Evolutionary conservation across 2,797 vertebrate genomes (phyloP).

Genomic region (Rhinichthys osculus): DNA sequence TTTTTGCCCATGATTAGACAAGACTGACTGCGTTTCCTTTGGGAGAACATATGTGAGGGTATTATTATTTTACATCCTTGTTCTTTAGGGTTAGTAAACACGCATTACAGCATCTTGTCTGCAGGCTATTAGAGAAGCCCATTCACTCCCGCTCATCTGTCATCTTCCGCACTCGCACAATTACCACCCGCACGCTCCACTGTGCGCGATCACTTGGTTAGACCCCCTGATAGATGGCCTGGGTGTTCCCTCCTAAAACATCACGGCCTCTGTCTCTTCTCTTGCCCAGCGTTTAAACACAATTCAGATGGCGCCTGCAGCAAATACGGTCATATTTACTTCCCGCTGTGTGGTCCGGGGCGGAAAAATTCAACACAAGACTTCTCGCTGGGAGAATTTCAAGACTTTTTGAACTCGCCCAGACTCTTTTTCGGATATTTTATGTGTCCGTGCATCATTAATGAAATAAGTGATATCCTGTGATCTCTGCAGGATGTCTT

Average conservation of each 20-base stretch:
- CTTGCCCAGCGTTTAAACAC: constrained; percentile 41
- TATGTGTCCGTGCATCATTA: constrained; percentile 30
- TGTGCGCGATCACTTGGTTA: constrained; percentile 46
- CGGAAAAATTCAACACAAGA: not conserved
- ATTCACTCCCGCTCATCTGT: constrained; percentile 55
- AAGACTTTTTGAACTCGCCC: constrained; percentile 30
- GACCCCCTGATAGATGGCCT: constrained; percentile 58
- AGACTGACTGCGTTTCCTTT: constrained; percentile 40
- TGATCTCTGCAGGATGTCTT: constrained; percentile 45
- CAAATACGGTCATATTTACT: constrained; percentile 21
- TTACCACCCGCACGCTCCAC: constrained; percentile 51
- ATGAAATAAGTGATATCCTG: constrained; percentile 39
- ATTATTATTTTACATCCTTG: constrained; percentile 42
- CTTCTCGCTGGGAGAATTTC: constrained; percentile 9
- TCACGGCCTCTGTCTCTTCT: constrained; percentile 18
- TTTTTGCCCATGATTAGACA: constrained; percentile 8
- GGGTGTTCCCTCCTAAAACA: constrained; percentile 48
- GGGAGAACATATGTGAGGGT: constrained; percentile 22
- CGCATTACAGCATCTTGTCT: constrained; percentile 35
- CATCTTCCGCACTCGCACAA: constrained; percentile 50
- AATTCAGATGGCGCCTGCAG: constrained; percentile 26
- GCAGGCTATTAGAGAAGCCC: constrained; percentile 35
- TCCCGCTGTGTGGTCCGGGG: constrained; percentile 14
- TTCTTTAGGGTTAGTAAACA: constrained; percentile 51
- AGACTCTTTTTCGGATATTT: constrained; percentile 35